Conservation (phyloP, 2,797 vertebrate species). For the Eulemur mongoz region DNA sequence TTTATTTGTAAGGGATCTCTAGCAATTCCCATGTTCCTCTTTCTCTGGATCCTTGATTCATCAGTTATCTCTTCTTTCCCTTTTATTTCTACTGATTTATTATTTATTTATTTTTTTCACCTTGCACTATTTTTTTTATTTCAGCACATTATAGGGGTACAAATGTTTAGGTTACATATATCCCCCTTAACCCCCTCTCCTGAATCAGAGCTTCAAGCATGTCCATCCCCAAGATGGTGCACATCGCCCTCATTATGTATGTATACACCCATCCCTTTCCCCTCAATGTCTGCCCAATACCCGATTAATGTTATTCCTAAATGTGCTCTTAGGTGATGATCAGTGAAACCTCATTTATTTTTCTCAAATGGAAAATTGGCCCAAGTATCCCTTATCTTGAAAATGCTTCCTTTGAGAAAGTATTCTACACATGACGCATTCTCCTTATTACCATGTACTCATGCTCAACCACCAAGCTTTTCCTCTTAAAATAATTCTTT, state of each 20-base stretch:
- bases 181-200: too few relatives aligned
- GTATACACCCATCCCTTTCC: too few relatives aligned
- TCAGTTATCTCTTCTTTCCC: neutral
- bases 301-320: too few relatives aligned
- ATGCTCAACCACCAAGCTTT: neutral
- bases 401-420: neutral
- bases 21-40: neutral
- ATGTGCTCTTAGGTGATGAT: too few relatives aligned
- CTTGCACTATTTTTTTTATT: too few relatives aligned
- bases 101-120: neutral
- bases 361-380: neutral
- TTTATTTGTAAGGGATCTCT: neutral
- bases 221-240: too few relatives aligned
- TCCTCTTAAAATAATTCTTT: neutral
- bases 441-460: neutral
- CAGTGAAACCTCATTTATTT: neutral
- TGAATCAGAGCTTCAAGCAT: too few relatives aligned
- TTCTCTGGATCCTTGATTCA: neutral
- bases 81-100: neutral
- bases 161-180: too few relatives aligned
- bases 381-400: neutral
- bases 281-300: too few relatives aligned
- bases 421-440: too few relatives aligned
- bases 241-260: too few relatives aligned
- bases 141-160: too few relatives aligned